Base-by-base conservation (phyloP, 2,888 invertebrate species). In the Morpho achilles region DNA sequence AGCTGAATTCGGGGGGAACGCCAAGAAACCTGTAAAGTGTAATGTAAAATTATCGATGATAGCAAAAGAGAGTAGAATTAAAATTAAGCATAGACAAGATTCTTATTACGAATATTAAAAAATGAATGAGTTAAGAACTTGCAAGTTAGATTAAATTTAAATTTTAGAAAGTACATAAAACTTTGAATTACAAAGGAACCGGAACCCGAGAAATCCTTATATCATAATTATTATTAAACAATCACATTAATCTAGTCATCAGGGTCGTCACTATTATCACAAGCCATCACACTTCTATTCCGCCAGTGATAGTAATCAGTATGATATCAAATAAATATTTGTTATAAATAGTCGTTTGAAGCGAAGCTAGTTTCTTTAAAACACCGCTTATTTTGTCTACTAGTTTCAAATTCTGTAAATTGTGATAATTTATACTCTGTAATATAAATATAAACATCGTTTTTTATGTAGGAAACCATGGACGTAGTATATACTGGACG, bases 221-320 rank as follows among this genome's bases (percentile, higher is more conserved):
- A 56, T 23, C 40, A 42, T 49, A 50, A 42, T 60, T 60, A 58
- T 63, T 59, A 61, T 59, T 55, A 53, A 55, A 57, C 51, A 57
- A 59, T 59, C 49, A 59, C 54, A 59, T 59, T 59, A 46, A 53
- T 59, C 61, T 58, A 63, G 47, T 59, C 75, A 66, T 74, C 71
- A 63, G 73, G 76, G 68, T 71, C 74, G 71, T 73, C 71, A 71
- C 78, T 82, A 84, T 79, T 85, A 86, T 84, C 84, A 86, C 84
- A 87, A 87, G 84, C 86, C 87, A 82, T 83, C 85, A 83, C 86
- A 84, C 48, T 54, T 79, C 85, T 80, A 84, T 82, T 81, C 72
- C 55, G 58, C 59, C 55, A 58, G 59, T 60, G 66, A 82, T 84
- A 81, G 77, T 80, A 75, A 80, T 80, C 70, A 66, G 74, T 71